Base-by-base conservation (phyloP, 2,113 vertebrate genomes). In the Zosterops lateralis region DNA sequence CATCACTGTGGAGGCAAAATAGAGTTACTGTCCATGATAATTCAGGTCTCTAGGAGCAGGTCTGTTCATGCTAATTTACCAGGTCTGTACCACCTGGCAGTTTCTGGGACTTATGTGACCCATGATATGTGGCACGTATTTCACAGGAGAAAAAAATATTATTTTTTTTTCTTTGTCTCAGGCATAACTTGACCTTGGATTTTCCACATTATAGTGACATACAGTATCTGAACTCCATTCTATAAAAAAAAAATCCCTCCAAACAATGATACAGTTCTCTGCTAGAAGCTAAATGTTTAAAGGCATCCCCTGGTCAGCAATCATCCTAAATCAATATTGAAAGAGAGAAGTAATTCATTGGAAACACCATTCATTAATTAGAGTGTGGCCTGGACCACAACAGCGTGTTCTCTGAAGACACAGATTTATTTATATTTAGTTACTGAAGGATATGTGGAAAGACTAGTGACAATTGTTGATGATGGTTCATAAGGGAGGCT, bases 291-390 rank as follows among this genome's bases (percentile, higher is more conserved):
- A 71, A 95, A 71, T 71, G 34, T 65, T 87, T 93, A 71, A 95
- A 90, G 72, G 40, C 72, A 71, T 60, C 48, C 83, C 57, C 80
- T 92, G 88, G 61, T 72, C 91, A 94, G 76, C 36, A 89, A 88
- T 93, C 91, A 84, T 68, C 38, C 48, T 78, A 87, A 94, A 90
- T 95, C 83, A 92, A 89, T 92, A 94, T 53, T 90, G 77, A 93
- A 90, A 89, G 65, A 90, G 73, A 84, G 70, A 81, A 95, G 68
- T 56, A 70, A 88, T 92, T 90, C 17, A 74, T 2, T 86, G 83
- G 71, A 91, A 93, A 75, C 53, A 77, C 25, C 47, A 76, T 88
- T 92, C 73, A 76, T 94, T 93, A 90, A 96, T 92, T 94, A 81
- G 36, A 86, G 4, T n/a, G 42, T 78, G 86, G 80, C 44, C 57